Conservation (phyloP, 2,797 vertebrate species). For the Catostomus latipinnis region DNA sequence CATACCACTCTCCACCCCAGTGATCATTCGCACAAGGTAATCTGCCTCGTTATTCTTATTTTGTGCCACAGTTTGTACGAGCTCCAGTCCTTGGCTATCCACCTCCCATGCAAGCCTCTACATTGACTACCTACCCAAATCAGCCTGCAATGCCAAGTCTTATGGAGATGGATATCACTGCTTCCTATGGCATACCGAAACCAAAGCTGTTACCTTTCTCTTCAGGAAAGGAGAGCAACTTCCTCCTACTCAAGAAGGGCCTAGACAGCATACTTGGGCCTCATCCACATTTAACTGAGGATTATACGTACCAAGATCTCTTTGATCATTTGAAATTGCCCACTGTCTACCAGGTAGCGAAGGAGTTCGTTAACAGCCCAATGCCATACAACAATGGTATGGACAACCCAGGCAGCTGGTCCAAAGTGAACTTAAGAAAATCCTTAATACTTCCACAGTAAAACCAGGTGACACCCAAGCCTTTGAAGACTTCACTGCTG, state of each 20-base stretch:
- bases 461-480: slow-evolving; percentile 1
- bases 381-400: slow-evolving; percentile 23
- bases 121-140: too few species aligned
- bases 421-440: slow-evolving; percentile 23
- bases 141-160: not conserved
- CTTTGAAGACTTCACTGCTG: slow-evolving; percentile 17
- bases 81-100: too few species aligned
- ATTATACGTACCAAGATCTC: slow-evolving; percentile 43
- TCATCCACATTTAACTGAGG: slow-evolving; percentile 32
- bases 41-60: too few species aligned
- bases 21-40: too few species aligned
- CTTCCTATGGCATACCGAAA: slow-evolving; percentile 26
- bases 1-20: too few species aligned
- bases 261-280: slow-evolving; percentile 38
- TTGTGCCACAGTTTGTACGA: too few species aligned
- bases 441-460: slow-evolving; percentile 20
- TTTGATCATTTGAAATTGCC: slow-evolving; percentile 18
- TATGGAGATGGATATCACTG: slow-evolving; percentile 24
- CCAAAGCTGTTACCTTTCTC: slow-evolving; percentile 9
- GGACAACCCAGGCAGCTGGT: slow-evolving; percentile 47
- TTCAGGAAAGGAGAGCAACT: slow-evolving; percentile 35
- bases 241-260: slow-evolving; percentile 36
- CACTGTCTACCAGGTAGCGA: slow-evolving; percentile 15
- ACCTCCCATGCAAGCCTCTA: too few species aligned
- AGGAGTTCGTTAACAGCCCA: slow-evolving; percentile 8